Percentiles rank a stretch among this genome's conserved stretches.
Conservation (phyloP, 1,140 invertebrate species). For the Rhyzopertha dominica region DNA sequence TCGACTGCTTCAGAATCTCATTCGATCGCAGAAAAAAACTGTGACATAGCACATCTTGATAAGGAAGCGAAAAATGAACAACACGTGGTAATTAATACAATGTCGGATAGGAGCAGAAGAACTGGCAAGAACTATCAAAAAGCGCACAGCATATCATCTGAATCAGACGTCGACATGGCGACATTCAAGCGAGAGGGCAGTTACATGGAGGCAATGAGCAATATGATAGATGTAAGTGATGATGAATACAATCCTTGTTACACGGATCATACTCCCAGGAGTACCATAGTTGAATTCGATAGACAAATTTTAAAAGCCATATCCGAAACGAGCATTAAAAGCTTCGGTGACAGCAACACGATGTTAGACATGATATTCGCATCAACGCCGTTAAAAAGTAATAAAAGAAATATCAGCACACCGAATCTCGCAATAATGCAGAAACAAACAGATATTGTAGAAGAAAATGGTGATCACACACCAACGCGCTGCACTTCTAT, state of each 20-base stretch:
- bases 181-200: slow-evolving; percentile 39
- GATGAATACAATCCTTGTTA: slow-evolving; percentile 34
- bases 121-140: not conserved
- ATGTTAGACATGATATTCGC: slow-evolving; percentile 32
- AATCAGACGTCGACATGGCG: slow-evolving; percentile 19
- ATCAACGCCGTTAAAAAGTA: slow-evolving; percentile 43
- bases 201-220: slow-evolving; percentile 40
- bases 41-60: slow-evolving; percentile 48
- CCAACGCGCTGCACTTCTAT: slow-evolving; percentile 52
- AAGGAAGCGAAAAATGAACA: slow-evolving; percentile 33
- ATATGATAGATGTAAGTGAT: slow-evolving; percentile 39
- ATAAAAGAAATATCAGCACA: slow-evolving; percentile 54
- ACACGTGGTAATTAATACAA: not conserved
- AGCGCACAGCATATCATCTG: not conserved
- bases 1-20: slow-evolving; percentile 18
- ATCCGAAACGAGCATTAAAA: slow-evolving; percentile 41
- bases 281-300: slow-evolving; percentile 37
- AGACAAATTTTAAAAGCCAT: slow-evolving; percentile 38
- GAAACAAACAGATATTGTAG: slow-evolving; percentile 30
- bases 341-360: slow-evolving; percentile 21
- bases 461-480: slow-evolving; percentile 40
- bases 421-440: slow-evolving; percentile 54
- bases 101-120: slow-evolving; percentile 2
- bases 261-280: slow-evolving; percentile 25
- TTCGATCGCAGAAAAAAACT: slow-evolving; percentile 46